phyloP scores from a whole-genome alignment of 2,888 invertebrate genomes.

The Willowsia nigromaculata region DNA sequence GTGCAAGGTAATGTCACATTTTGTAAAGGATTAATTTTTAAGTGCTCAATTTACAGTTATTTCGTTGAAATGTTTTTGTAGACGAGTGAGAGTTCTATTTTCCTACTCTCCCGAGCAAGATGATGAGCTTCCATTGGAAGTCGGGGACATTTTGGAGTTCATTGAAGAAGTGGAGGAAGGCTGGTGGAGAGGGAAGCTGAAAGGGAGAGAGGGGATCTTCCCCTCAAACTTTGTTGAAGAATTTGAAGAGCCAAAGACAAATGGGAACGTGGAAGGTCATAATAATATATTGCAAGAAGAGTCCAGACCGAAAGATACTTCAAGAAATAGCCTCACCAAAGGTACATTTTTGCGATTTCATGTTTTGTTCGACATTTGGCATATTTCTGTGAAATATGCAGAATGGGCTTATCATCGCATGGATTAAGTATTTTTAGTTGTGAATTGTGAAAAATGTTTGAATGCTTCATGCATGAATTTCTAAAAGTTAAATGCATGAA shows the following conservation, averaged over 20 bases:
- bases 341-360: conserved; percentile 9
- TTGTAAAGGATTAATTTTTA: conserved; percentile 3
- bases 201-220: conserved; percentile 91
- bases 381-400: no score
- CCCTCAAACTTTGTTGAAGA: conserved; percentile 80
- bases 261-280: not conserved
- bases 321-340: conserved; percentile 48
- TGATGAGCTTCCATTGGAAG: conserved; percentile 93
- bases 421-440: no score
- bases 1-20: conserved; percentile 50
- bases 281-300: not conserved
- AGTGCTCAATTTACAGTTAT: not conserved
- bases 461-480: no score
- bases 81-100: conserved; percentile 91
- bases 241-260: conserved; percentile 30
- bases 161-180: conserved; percentile 96
- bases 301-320: conserved; percentile 30
- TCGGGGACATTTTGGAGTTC: conserved; percentile 94
- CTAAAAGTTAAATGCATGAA: no score
- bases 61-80: conserved; percentile 78
- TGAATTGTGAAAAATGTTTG: no score
- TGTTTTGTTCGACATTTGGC: no score
- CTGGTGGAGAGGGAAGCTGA: conserved; percentile 93
- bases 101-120: conserved; percentile 96
- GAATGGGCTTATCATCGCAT: no score